Conservation (phyloP, 2,797 vertebrate genomes). For the Percopsis omiscomaycus region DNA sequence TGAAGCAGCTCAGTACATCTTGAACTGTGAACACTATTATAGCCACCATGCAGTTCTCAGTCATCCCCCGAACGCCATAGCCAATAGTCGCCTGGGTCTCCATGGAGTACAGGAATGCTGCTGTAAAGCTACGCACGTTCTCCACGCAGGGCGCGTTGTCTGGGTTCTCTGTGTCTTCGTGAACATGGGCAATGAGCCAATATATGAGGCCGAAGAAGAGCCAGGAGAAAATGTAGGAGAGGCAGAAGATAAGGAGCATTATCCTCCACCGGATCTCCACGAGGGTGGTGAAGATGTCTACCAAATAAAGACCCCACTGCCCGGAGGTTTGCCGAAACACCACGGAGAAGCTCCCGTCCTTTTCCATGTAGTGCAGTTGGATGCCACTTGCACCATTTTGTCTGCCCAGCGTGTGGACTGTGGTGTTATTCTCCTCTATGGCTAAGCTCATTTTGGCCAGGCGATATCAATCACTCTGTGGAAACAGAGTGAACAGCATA, state of each 20-base stretch:
- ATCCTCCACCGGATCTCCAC: slow-evolving; percentile 95
- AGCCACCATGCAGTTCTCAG: slow-evolving; percentile 86
- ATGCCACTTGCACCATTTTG: slow-evolving; percentile 15
- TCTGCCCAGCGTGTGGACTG: slow-evolving; percentile 45
- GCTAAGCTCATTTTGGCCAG: slow-evolving; percentile 48
- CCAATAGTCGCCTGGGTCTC: slow-evolving; percentile 97
- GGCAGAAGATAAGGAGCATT: slow-evolving; percentile 88
- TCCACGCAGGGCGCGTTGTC: slow-evolving; percentile 78
- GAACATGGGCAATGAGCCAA: slow-evolving; percentile 88
- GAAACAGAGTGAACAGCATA: slow-evolving; percentile 2
- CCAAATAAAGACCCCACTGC: slow-evolving; percentile 86
- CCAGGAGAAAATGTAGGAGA: slow-evolving; percentile 96
- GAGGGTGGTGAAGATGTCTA: slow-evolving; percentile 94
- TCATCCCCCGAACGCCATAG: slow-evolving; percentile 87
- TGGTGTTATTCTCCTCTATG: slow-evolving; percentile 44
- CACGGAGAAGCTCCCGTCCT: slow-evolving; percentile 90
- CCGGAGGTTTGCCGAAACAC: slow-evolving; percentile 84
- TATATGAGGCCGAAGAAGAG: slow-evolving; percentile 87
- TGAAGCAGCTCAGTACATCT: slow-evolving; percentile 86
- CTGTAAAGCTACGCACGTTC: slow-evolving; percentile 87
- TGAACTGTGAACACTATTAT: slow-evolving; percentile 86
- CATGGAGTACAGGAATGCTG: slow-evolving; percentile 90
- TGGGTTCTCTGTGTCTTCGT: slow-evolving; percentile 77
- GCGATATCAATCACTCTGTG: slow-evolving; percentile 12
- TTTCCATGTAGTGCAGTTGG: slow-evolving; percentile 79